Base-by-base conservation (phyloP, 2,888 invertebrate genomes). In the Petrophora chlorosata region DNA sequence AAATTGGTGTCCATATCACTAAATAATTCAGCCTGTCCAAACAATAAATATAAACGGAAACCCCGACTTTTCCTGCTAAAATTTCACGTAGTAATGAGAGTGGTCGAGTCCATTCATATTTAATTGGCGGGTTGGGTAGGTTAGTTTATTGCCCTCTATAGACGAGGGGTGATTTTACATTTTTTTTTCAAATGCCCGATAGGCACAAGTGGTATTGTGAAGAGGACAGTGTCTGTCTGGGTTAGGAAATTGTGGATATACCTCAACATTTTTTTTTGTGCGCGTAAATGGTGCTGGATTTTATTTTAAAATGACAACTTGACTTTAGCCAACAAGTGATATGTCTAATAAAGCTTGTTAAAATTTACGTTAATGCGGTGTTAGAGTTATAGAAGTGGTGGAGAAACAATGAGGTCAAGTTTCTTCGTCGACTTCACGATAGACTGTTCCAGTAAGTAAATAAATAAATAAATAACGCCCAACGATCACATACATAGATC, bases 151-250 rank as follows among this genome's bases (percentile, higher is more conserved):
- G 76, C 79, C 58, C 85, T 85, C 82, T 68, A 62, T 69, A 73
- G 79, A 61, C 65, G 67, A 72, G 77, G 84, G 87, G 82, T 77
- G 85, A 83, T 85, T 85, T 85, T 80, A 79, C 79, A 76, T 77
- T 81, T 84, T 84, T 72, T 80, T 86, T 83, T 80, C 81, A 85
- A 86, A 85, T 80, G 73, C 80, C 78, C 84, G 79, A 84, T 87
- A 75, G 77, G 71, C 70, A 79, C 67, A 69, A 82, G 84, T 79
- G 72, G 82, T 82, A 87, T 87, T 88, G 87, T 88, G 49, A 50
- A 73, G 79, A 87, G 87, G 83, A 86, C 86, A 85, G 79, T 75
- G 68, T 56, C 61, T 58, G 55, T 45, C 25, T 16, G 23, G 38
- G 71, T 64, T 66, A 38, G 71, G 51, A 51, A 57, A 40, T 19